Base-by-base conservation (phyloP, 2,113 vertebrate species). In the Monopterus albus region DNA sequence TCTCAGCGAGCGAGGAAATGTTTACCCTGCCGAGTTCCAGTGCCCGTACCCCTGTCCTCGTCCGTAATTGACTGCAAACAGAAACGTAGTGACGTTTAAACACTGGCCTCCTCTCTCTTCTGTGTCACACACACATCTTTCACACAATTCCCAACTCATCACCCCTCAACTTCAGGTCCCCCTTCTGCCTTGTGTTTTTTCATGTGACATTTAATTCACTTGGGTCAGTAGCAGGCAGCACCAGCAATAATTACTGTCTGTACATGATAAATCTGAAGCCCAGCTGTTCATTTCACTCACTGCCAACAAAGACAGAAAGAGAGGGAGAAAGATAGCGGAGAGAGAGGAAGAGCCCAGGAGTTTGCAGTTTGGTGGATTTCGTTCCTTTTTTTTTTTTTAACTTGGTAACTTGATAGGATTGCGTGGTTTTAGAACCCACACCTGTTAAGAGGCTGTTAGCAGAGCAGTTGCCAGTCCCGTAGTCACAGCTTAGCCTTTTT, bases 191-290 rank as follows among this genome's bases (percentile, higher is more conserved):
- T 81, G 71, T 81, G 47, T 75, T 75, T 79, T 91, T 90, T 85
- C 82, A 85, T 91, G 85, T 89, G 85, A 81, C 91, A 91, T 84
- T 92, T 90, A 89, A 81, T 90, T 83, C 88, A 78, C 82, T 91
- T 87, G 89, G 92, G 91, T 93, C 93, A 92, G 91, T 93, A 94
- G 92, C 91, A 94, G 93, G 92, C 93, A 87, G 87, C 91, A 93
- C 84, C 91, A 77, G 88, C 86, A 93, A 93, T 95, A 93, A 94
- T 96, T 94, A 93, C 92, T 89, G 92, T 93, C 94, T 91, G 90
- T 88, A 86, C 93, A 94, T 94, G 93, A 94, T 72, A 90, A 90
- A 94, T 93, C 91, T 93, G 85, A 93, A 90, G 88, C 88, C 92
- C 94, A 95, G 93, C 94, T 95, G 93, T 94, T 95, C 86, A 58